Conservation (phyloP, 1,140 invertebrate species). For the Ephestia elutella region DNA sequence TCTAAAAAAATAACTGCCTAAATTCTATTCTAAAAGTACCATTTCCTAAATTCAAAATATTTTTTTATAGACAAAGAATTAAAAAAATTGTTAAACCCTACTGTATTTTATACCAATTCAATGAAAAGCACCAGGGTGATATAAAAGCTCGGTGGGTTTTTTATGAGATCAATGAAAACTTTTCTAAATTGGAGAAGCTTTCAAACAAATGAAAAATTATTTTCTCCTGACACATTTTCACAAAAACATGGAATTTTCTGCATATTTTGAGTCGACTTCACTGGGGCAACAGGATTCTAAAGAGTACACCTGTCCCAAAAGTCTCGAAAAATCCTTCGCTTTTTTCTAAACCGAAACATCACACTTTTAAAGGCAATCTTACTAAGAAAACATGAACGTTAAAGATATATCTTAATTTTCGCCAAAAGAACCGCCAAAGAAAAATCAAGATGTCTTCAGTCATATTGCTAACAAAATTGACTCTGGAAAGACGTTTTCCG, state of each 20-base stretch:
- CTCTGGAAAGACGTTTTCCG: slow-evolving; percentile 5
- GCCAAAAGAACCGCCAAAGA: too few species aligned
- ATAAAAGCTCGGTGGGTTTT: slow-evolving; percentile 3
- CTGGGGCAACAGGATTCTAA: slow-evolving; percentile 33
- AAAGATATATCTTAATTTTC: neutral
- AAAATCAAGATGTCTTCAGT: too few species aligned
- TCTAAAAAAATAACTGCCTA: too few species aligned
- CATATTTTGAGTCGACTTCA: slow-evolving; percentile 46
- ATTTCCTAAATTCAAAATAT: too few species aligned
- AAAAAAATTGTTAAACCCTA: neutral
- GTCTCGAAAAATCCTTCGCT: neutral
- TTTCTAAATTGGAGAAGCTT: slow-evolving; percentile 1
- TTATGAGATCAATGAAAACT: neutral
- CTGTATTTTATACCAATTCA: slow-evolving; percentile 12
- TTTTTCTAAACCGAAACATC: slow-evolving; percentile 31
- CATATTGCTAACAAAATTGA: too few species aligned
- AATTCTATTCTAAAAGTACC: too few species aligned
- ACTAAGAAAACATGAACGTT: slow-evolving; percentile 28
- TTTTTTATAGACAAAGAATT: neutral
- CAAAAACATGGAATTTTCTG: slow-evolving; percentile 61
- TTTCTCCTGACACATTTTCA: slow-evolving; percentile 33
- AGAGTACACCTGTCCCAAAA: slow-evolving; percentile 7
- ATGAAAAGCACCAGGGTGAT: neutral
- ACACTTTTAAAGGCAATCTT: slow-evolving; percentile 27
- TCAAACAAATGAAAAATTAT: slow-evolving; percentile 10